Evolutionary conservation across 2,113 vertebrate genomes (phyloP), one percentile per base, ranked within the genome.

Genomic region (Oryzias melastigma): DNA sequence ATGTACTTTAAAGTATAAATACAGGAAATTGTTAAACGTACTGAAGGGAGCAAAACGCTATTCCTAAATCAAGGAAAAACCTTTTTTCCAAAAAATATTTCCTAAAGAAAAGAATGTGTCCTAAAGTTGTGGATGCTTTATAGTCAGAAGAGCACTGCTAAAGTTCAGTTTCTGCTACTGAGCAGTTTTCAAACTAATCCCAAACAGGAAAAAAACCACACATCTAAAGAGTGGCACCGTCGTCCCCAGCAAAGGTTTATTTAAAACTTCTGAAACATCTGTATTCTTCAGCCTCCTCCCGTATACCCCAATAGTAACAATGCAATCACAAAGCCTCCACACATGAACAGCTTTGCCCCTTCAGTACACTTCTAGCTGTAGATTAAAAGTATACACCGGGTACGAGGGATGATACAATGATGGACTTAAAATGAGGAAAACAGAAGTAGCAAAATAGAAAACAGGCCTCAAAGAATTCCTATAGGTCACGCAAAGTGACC

Each of bases 321-420:
- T 0, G 7, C 66, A 62, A 53, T 65, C 65, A 60, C 22, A 13
- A 48, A 15, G 19, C 48, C 53, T 68, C 27, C 67, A 55, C 62
- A 60, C 71, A 27, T 53, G 62, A 81, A 49, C 68, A 58, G 71
- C 68, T 76, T 64, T 20, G 49, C 68, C 53, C 57, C 55, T 66
- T 56, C 42, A 51, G 62, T 65, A 70, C 59, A 52, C 19, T 43
- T 67, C 43, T 69, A 50, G 45, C 40, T 62, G 73, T 62, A 80
- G 82, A 85, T 88, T 81, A 78, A 78, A 70, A 59, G 53, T 53
- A 52, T 51, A 25, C 76, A 75, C 69, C 43, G 52, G 68, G 62
- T 67, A 63, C 25, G 6, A 71, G 27, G 44, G 58, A 70, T 49
- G 24, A 49, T 8, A 44, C 56, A 41, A 5, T 20, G 47, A 61